Evolutionary conservation across 1,140 invertebrate genomes (phyloP), one percentile per base, ranked within the genome.

Genomic region (Philopotamus ludificatus): DNA sequence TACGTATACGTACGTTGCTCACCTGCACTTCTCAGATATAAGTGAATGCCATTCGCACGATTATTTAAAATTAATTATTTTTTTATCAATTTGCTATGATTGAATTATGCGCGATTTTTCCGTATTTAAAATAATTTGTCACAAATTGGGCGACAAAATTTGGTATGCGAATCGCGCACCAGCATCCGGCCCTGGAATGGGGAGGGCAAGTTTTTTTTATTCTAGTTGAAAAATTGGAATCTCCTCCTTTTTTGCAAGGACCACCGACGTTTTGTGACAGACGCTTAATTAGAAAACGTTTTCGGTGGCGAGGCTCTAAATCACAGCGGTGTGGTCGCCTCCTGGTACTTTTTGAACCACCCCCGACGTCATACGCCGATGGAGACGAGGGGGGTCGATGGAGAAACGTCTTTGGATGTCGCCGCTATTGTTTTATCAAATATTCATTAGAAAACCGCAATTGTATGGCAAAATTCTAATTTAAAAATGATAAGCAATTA

Each of bases 261-360:
- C 70, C 73, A 75, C 73, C 74, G 73, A 72, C 74, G 72, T 75
- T 74, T 75, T 63, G 74, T 74, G 74, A 76, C 75, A 76, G 74
- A 75, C 73, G 75, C 75, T 76, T 76, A 76, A 76, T 76, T 76
- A 76, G 75, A 73, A 75, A 76, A 75, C 75, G 74, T 75, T 76
- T 75, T 73, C 72, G 71, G 71, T 70, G 72, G 71, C 68, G 70
- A 68, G 63, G 41, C 71, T 73, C 70, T 73, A 73, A 75, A 75
- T 74, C 73, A 75, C 72, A 70, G 69, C 28, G 12, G 28, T 12
- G n/a, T n/a, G 28, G 12, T 7, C 12, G 28, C 28, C 12, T 7
- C 28, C 28, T n/a, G n/a, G n/a, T n/a, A 34, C 12, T 34, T 34
- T 34, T 34, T 34, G 4, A n/a, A 12, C 28, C 28, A 34, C 28